phyloP scores from a whole-genome alignment of 2,888 invertebrate genomes.

The Hecatera dysodea region DNA sequence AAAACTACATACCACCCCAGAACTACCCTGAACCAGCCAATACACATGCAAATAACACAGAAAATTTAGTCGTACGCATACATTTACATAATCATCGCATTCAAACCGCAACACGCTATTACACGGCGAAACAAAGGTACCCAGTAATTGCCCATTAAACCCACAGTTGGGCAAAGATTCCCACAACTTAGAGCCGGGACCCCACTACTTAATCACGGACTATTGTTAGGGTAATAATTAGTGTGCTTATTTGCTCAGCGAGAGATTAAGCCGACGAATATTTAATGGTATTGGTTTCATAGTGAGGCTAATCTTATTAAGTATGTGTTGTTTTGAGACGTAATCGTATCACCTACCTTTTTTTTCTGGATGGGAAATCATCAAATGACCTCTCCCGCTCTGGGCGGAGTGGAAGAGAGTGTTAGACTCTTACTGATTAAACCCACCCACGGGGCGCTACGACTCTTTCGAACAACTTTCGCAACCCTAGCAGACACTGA shows the following conservation, averaged over 20 bases:
- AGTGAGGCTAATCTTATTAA: neutral
- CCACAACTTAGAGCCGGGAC: constrained; percentile 18
- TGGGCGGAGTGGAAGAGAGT: no score
- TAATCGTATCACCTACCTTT: neutral
- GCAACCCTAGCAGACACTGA: no score
- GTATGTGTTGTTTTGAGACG: neutral
- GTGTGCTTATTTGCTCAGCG: constrained; percentile 16
- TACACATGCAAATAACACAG: constrained; percentile 44
- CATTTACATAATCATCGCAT: constrained; percentile 51
- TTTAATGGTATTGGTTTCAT: constrained; percentile 11
- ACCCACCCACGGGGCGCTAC: no score
- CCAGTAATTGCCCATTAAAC: constrained; percentile 44
- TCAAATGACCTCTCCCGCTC: no score
- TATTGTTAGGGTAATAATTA: constrained; percentile 23
- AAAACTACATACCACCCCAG: constrained; percentile 17
- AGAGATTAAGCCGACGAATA: constrained; percentile 12
- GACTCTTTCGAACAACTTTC: no score
- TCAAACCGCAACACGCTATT: constrained; percentile 44
- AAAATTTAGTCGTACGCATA: constrained; percentile 48
- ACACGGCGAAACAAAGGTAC: constrained; percentile 43
- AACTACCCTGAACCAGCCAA: constrained; percentile 17
- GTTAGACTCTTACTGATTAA: no score
- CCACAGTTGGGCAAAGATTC: constrained; percentile 56
- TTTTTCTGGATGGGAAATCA: no score
- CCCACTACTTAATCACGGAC: constrained; percentile 35